Percentiles rank a stretch among this genome's conserved stretches.
phyloP scores from a whole-genome alignment of 2,113 vertebrate genomes.

The Carettochelys insculpta region DNA sequence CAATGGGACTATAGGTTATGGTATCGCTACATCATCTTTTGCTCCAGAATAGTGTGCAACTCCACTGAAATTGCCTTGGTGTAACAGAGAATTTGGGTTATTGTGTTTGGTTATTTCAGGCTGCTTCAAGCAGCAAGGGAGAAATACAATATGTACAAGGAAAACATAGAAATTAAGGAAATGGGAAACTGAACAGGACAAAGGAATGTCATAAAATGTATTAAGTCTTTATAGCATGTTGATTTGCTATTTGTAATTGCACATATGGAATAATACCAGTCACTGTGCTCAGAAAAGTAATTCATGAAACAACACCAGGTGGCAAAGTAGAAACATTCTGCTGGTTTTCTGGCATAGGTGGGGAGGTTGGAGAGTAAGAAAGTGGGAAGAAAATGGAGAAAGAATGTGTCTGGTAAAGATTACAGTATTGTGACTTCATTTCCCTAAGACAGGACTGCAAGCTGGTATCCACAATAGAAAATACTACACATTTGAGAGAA shows the following conservation, averaged over 20 bases:
- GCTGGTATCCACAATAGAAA: not conserved
- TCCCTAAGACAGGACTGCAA: not conserved
- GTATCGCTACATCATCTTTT: not conserved
- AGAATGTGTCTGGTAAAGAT: not conserved
- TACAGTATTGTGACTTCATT: not conserved
- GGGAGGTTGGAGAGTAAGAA: not conserved
- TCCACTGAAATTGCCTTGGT: not conserved
- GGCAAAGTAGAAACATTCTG: constrained; percentile 35
- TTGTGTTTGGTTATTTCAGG: not conserved
- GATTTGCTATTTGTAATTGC: constrained; percentile 22
- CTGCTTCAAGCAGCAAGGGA: constrained; percentile 3
- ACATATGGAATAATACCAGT: not conserved
- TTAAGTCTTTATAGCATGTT: not conserved
- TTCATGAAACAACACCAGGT: constrained; percentile 36
- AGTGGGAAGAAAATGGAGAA: not conserved
- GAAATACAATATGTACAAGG: not conserved
- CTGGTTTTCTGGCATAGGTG: not conserved
- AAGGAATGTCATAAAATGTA: not conserved
- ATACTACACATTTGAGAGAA: not conserved
- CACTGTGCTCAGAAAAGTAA: constrained; percentile 13
- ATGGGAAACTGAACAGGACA: not conserved
- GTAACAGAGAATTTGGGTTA: not conserved
- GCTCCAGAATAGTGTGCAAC: not conserved
- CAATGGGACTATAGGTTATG: not conserved
- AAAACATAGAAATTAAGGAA: not conserved